phyloP scores from a whole-genome alignment of 2,888 invertebrate genomes.

The Encarsia formosa region DNA sequence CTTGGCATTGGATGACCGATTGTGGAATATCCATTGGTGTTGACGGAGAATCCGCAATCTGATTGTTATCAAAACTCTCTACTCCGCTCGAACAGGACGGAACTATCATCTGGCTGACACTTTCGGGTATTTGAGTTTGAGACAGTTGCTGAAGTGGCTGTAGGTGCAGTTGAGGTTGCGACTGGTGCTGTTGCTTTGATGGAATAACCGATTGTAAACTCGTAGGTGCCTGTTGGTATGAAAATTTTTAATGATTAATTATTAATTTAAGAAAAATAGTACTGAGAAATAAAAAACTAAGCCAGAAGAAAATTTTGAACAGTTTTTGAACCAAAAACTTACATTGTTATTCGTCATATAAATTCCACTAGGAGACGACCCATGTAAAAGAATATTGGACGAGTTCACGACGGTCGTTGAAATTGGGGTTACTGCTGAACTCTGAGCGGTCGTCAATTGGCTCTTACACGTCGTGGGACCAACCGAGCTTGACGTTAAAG shows the following conservation, averaged over 20 bases:
- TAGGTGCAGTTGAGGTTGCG: conserved; percentile 2
- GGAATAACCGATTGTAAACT: too few relatives aligned
- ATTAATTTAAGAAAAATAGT: too few relatives aligned
- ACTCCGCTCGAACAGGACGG: conserved; percentile 44
- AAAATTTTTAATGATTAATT: too few relatives aligned
- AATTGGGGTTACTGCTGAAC: conserved; percentile 36
- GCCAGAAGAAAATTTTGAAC: conserved; percentile 8
- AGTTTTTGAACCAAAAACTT: too few relatives aligned
- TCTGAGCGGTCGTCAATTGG: too few relatives aligned
- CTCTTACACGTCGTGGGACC: conserved; percentile 41
- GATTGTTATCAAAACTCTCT: conserved; percentile 35
- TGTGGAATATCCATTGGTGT: conserved; percentile 32
- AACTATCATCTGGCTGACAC: conserved; percentile 42
- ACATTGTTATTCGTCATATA: conserved; percentile 18
- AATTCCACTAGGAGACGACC: conserved; percentile 17
- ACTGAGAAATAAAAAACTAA: too few relatives aligned
- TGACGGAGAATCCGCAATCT: too few relatives aligned
- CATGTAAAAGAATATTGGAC: conserved; percentile 37
- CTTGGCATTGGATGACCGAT: conserved; percentile 47
- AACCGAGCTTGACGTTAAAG: conserved; percentile 37
- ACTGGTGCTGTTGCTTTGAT: conserved; percentile 21
- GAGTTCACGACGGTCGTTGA: conserved; percentile 31
- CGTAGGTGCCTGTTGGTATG: too few relatives aligned
- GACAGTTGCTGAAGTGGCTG: background rate
- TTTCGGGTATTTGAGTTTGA: conserved; percentile 19